Evolutionary conservation across 2,797 vertebrate genomes (phyloP), one percentile per base, ranked within the genome.

Genomic region (Pantherophis alleghaniensis): DNA sequence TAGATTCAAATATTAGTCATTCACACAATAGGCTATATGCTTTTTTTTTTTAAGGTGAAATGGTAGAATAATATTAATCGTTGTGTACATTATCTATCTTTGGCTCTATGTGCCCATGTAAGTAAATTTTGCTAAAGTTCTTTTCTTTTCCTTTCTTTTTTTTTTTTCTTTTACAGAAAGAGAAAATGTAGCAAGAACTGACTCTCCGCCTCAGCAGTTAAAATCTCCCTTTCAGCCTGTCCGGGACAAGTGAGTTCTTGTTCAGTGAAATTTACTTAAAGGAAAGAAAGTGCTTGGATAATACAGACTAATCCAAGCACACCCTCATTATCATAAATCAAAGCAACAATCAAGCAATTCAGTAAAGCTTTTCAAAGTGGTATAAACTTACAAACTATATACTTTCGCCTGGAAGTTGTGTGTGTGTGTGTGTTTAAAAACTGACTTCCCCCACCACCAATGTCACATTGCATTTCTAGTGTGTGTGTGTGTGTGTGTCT

Each of bases 211-310:
- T 94, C 99, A 98, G 96, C 98, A 97, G 92, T 96, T 99, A 96
- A 99, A 99, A 97, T 98, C 99, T 83, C 98, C 99, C 90, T 99
- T 99, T 98, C 98, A 99, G 97, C 98, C 99, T 47, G 98, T 98
- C 93, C 98, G 98, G 95, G 99, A 99, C 98, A 99, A 99, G 99
- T 99, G 98, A 98, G 98, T 96, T 94, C 95, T 95, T n/a, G 91
- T 95, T 96, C 79, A 91, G 83, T 95, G 55, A 90, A 89, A 89
- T 95, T 94, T 96, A 97, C 95, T 96, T 96, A 96, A 91, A 94
- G 61, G 95, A 91, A 95, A 91, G 87, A 94, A 90, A 95, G 93
- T 90, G 87, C 95, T 96, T 92, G 95, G 96, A 92, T 96, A 94
- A 93, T 90, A 92, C 90, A 89, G 94, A 74, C 79, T 91, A 66